Conservation (phyloP, 23 tunicate species). For the Oikopleura albicans region DNA sequence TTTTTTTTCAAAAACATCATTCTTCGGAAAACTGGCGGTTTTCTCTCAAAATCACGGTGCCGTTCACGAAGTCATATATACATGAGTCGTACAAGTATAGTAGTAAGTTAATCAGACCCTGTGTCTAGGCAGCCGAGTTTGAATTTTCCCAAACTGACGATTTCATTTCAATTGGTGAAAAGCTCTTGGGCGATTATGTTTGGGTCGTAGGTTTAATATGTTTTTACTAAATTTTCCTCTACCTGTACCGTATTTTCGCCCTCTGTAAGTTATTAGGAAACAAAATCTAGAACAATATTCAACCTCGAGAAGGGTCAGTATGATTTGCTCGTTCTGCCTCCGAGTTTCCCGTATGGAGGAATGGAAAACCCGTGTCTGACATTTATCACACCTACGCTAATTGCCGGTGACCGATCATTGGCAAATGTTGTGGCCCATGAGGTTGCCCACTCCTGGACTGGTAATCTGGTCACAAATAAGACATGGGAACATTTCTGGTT, state of each 20-base stretch:
- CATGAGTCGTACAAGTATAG: too few species aligned
- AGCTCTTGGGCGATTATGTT: not conserved
- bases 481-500: constrained; percentile 15
- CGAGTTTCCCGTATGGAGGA: constrained; percentile 7
- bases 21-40: too few species aligned
- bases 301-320: too few species aligned
- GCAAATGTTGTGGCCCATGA: not conserved
- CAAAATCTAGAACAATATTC: too few species aligned
- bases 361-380: constrained; percentile 18
- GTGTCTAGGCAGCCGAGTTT: not conserved
- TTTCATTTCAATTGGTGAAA: not conserved
- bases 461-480: constrained; percentile 3
- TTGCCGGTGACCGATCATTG: not conserved
- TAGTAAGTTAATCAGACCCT: too few species aligned
- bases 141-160: constrained; percentile 1
- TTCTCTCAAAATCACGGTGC: too few species aligned
- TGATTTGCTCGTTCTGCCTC: constrained; percentile 10
- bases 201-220: too few species aligned
- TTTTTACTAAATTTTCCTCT: too few species aligned
- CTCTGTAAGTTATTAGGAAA: too few species aligned
- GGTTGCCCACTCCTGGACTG: constrained; percentile 15
- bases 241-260: too few species aligned
- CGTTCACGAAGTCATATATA: too few species aligned
- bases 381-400: not conserved
- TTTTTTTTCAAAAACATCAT: too few species aligned